Percentiles rank a stretch among this genome's conserved stretches.
Evolutionary conservation across 2,888 invertebrate genomes (phyloP).

Genomic region (Macrostomum cliftonense): DNA sequence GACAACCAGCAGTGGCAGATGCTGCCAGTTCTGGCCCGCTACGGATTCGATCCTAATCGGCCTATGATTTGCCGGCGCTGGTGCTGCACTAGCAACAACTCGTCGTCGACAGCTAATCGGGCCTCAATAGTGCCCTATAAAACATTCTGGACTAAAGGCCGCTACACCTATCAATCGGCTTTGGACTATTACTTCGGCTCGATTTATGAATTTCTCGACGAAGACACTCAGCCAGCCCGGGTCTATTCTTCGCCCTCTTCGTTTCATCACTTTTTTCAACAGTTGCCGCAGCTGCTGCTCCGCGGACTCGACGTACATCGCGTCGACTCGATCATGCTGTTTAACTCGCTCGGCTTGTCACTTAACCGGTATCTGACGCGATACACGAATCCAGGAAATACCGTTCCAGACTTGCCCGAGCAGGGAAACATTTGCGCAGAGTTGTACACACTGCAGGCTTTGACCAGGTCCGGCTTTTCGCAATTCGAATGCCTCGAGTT

Average conservation of each 20-base stretch:
- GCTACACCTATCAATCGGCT: conserved; percentile 9
- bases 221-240: too few relatives aligned
- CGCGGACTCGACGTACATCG: conserved; percentile 10
- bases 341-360: conserved; percentile 5
- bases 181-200: conserved; percentile 9
- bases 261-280: not conserved
- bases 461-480: conserved; percentile 9
- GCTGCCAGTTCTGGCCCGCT: conserved; percentile 4
- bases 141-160: conserved; percentile 7
- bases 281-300: conserved; percentile 3
- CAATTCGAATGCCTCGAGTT: conserved; percentile 9
- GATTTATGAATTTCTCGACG: conserved; percentile 6
- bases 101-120: conserved; percentile 1
- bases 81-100: conserved; percentile 6
- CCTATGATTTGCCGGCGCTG: conserved; percentile 7
- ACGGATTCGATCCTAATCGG: conserved; percentile 8
- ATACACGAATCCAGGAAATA: not conserved
- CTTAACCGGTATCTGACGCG: conserved; percentile 7
- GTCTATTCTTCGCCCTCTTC: not conserved
- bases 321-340: conserved; percentile 10
- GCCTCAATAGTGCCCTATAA: conserved; percentile 4
- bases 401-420: conserved; percentile 9
- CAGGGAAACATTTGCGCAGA: not conserved
- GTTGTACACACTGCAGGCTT: conserved; percentile 4
- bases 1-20: conserved; percentile 10